Base-by-base conservation (phyloP, 1,140 invertebrate species). In the Caerostris darwini region DNA sequence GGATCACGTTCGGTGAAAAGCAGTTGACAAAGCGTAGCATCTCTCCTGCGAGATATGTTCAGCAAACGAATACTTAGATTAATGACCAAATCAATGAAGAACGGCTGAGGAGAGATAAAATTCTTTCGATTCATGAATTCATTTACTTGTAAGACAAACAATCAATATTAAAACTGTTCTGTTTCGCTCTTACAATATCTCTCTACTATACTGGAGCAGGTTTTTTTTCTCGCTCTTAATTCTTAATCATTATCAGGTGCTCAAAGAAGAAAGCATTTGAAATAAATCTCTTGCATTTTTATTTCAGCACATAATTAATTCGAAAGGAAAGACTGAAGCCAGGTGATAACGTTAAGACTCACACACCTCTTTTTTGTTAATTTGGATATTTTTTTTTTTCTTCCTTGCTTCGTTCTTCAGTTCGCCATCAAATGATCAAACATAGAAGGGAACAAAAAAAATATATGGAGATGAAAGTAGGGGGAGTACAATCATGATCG, bases 221-320 rank as follows among this genome's bases (percentile, higher is more conserved):
- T 88, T 64, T 88, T 67, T 54, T 17, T 50, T 64, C 10, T 53
- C 12, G 12, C 17, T 88, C 58, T 54, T 64, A 64, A 88, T 67
- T 88, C 61, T n/a, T 88, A 88, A 88, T 88, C 86, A 64, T 88
- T 88, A 88, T 64, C 61, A 64, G 86, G 12, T 61, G 50, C 56
- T 19, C 34, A 50, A 14, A 10, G 56, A 85, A 58, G 54, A 85
- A 59, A 58, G 50, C 86, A 88, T 88, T 88, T 64, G 86, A 88
- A 88, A 88, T 88, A 88, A 64, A 61, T 88, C 86, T 64, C 50
- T 34, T 17, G 0, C 53, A 64, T 88, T 88, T 88, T 88, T 88
- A 64, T 88, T 88, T 59, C 14, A 7, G 7, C 86, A 53, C 61
- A 57, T 88, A 57, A 88, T 88, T 88, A 88, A 88, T 88, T 64